Base-by-base conservation (phyloP, 2,888 invertebrate species). In the Andrena chrysosceles region DNA sequence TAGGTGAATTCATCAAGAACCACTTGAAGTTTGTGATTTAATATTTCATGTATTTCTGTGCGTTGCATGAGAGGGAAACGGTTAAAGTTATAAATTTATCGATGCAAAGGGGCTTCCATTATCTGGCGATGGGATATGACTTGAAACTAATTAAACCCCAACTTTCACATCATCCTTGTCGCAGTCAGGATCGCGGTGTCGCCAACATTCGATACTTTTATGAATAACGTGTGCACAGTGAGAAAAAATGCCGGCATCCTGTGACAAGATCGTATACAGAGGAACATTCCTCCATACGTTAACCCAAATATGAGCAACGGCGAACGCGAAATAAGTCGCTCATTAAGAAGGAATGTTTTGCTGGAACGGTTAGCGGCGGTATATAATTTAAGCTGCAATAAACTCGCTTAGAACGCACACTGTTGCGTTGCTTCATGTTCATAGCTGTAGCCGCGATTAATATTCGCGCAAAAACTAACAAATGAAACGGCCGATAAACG, bases 211-310 rank as follows among this genome's bases (percentile, higher is more conserved):
- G 77, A 79, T 72, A 72, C 59, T 67, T 79, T 79, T 62, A 54
- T 49, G 80, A 79, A 72, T 64, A 79, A 72, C 63, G 42, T 13
- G 29, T 16, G 16, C 29, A 16, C 6, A 6, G 16, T 23, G 26
- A n/a, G 20, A 42, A 70, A 48, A 72, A 63, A 76, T 76, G 75
- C 62, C 70, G 76, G 77, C 67, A 67, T 76, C 71, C 63, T 75
- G 71, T 59, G 74, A 73, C 69, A 54, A 64, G 49, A 72, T 79
- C 73, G 68, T 54, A 63, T 70, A 68, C 59, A 68, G 54, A 49
- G 35, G 69, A 85, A 88, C 91, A 93, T 93, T 93, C 92, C 91
- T 93, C 89, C 92, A 91, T 92, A 91, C 89, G 91, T 92, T 93
- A 92, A 92, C 91, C 91, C 90, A 93, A 92, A 93, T 91, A 91